A percentile compares a stretch with the other conserved stretches of the same genome.
Evolutionary conservation across 2,797 vertebrate genomes (phyloP).

Genomic region (Telmatherina bonti): DNA sequence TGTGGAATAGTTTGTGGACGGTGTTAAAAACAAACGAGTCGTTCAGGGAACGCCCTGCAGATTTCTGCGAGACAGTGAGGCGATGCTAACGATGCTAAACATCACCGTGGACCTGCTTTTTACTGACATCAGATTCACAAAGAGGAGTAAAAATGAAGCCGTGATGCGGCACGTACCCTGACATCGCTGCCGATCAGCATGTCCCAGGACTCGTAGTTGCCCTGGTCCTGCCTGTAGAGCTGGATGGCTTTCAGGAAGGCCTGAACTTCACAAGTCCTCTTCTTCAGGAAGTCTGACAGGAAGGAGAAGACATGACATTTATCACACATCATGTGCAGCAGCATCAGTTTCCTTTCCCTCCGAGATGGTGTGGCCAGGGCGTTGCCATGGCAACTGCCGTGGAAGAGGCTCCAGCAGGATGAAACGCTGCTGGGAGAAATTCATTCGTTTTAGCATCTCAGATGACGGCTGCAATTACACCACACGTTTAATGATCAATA

Average conservation of each 20-base stretch:
- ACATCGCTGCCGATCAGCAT: constrained; percentile 90
- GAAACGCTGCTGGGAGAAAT: no score
- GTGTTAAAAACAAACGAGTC: no score
- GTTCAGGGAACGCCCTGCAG: no score
- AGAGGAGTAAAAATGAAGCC: no score
- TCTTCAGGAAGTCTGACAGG: constrained; percentile 89
- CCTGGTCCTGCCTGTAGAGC: constrained; percentile 89
- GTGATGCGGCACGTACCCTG: constrained; percentile 80
- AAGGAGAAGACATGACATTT: not conserved
- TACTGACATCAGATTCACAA: no score
- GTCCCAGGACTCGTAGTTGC: constrained; percentile 87
- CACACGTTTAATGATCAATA: not conserved
- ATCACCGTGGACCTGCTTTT: no score
- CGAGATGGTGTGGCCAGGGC: constrained; percentile 13
- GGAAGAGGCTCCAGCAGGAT: not conserved
- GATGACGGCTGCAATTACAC: not conserved
- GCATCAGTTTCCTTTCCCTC: not conserved
- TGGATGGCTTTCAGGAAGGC: constrained; percentile 92
- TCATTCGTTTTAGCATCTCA: not conserved
- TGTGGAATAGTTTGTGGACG: no score
- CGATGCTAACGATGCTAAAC: no score
- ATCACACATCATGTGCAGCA: no score
- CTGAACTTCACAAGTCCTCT: constrained; percentile 86
- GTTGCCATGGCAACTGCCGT: constrained; percentile 48
- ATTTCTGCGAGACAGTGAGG: no score